A percentile compares a stretch with the other conserved stretches of the same genome.
These are phyloP conservation scores for Conger conger DNA, from an alignment of 2,113 vertebrate genomes.

Conservation along the genomic window DNA sequence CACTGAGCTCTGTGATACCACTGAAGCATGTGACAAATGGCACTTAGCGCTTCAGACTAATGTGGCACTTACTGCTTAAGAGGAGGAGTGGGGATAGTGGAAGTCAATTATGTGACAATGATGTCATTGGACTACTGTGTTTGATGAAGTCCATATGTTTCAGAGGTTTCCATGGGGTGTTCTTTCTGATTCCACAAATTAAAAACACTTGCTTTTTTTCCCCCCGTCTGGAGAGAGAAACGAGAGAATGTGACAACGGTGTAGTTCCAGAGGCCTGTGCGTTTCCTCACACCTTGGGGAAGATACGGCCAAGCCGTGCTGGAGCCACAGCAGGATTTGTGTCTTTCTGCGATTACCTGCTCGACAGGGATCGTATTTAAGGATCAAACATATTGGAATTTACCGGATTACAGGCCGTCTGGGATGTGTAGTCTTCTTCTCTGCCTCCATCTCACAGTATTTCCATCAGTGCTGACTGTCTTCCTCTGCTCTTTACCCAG, in stretches of 20 bases:
- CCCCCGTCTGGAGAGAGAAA: conserved; percentile 2
- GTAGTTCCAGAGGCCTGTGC: neutral
- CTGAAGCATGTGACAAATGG: neutral
- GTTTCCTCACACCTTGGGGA: neutral
- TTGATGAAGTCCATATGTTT: conserved; percentile 57
- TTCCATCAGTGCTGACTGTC: neutral
- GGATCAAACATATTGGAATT: neutral
- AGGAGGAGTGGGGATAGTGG: conserved; percentile 39
- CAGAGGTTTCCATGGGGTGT: conserved; percentile 34
- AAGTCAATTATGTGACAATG: conserved; percentile 59
- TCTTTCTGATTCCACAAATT: conserved; percentile 25
- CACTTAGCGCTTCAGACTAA: conserved; percentile 8
- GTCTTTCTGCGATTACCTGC: neutral
- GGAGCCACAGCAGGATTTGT: neutral
- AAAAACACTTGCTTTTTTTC: conserved; percentile 19
- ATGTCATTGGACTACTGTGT: conserved; percentile 60
- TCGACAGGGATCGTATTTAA: neutral
- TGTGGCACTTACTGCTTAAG: conserved; percentile 35
- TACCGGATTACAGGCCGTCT: neutral
- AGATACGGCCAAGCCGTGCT: neutral
- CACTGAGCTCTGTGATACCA: neutral
- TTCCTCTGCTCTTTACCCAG: neutral
- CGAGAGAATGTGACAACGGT: conserved; percentile 2
- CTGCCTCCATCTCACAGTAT: neutral
- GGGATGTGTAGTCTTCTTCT: conserved; percentile 11